Evolutionary conservation across 2,888 invertebrate genomes (phyloP), one percentile per base, ranked within the genome.

Genomic region (Julus scanicus): DNA sequence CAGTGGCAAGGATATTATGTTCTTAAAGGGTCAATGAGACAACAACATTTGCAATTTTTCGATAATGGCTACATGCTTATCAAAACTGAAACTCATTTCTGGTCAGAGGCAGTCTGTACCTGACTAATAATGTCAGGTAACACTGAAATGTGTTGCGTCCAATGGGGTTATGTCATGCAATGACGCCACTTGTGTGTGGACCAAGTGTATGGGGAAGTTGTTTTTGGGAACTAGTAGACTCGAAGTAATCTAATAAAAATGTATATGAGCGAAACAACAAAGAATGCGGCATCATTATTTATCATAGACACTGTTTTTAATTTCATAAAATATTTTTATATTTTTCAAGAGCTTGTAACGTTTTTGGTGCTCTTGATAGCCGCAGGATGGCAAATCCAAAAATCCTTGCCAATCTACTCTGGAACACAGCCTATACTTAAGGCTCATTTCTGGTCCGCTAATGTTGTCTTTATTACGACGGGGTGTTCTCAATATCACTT

Each of bases 231-330:
- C 13, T 8, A 49, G 9, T 49, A 49, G 13, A 49, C 53, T 63
- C 63, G 63, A 4, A 63, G n/a, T n/a, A 63, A 63, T 63, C 63
- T n/a, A n/a, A 63, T n/a, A 63, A 63, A 63, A 63, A 63, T 63
- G 1, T n/a, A 63, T 15, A 53, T 13, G 53, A 53, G 9, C 53
- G 17, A 53, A 53, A 5, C 53, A 13, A 20, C 9, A 29, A 71
- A 71, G 29, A 71, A 71, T 71, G 71, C 71, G 9, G 29, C 63
- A 11, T 29, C 71, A 71, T 71, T 71, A 71, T 11, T 29, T 20
- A 4, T 63, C 63, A 13, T 17, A 17, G 53, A 53, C 29, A 71
- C 29, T 71, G 29, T 71, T 71, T 29, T 71, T 71, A 71, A 71
- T 71, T 71, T 29, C n/a, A 71, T 29, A 71, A 71, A 29, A 71